Evolutionary conservation across 2,888 invertebrate genomes (phyloP), one percentile per base, ranked within the genome.

Genomic region (Drosophila yooni): DNA sequence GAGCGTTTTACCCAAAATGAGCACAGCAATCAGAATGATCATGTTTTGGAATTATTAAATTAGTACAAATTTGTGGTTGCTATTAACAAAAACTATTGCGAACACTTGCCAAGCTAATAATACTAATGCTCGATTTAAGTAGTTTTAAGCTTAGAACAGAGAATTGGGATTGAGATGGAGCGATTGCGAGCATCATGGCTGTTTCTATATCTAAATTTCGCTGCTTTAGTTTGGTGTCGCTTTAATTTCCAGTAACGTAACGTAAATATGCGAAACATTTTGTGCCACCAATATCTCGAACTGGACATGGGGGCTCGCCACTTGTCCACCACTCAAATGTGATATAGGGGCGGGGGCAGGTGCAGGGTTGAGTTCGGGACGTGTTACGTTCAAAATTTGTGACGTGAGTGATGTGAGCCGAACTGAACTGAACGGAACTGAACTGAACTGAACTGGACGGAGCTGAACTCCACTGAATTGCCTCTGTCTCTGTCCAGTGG

Each of bases 391-490:
- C 43, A 63, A 57, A 62, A 54, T 27, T 36, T 57, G 25, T 13
- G 27, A 57, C 64, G 63, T 79, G 78, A 80, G 53, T 80, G 76
- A 79, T 79, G 72, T 80, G 61, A 67, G 57, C 52, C 53, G 31
- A 70, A 67, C 59, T 67, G 56, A 33, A 76, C 54, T 56, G 63
- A 58, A 62, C 54, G 52, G 34, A 71, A 62, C 54, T 56, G 34
- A 71, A 63, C 59, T 68, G 59, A 15, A 75, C 60, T 43, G 63
- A 61, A 40, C 48, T 48, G 48, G 36, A 68, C 46, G 33, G 33
- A 58, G 43, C 31, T 43, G 58, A 59, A 59, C 48, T 72, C 40
- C 7, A 43, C 63, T 68, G 57, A 34, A 61, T 66, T 61, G 65
- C 56, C 66, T 29, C n/a, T 36, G 53, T 10, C 25, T 15, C 15